Percentiles rank a stretch among this genome's conserved stretches.
Conservation (phyloP, 2,797 vertebrate genomes). For the Ataeniobius toweri region DNA sequence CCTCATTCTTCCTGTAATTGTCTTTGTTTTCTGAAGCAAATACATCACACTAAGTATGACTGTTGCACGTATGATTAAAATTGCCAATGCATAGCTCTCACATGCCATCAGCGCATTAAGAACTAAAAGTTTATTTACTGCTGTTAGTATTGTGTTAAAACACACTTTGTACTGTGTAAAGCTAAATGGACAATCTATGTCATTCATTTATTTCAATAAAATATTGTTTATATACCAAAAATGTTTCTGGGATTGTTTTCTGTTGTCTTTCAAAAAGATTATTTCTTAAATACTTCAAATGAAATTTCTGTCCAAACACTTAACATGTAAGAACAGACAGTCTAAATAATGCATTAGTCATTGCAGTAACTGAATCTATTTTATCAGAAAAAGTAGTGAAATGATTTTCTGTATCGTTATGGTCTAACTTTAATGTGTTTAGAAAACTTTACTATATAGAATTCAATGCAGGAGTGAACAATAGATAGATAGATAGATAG, state of each 20-base stretch:
- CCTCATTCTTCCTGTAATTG: slow-evolving; percentile 19
- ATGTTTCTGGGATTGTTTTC: not conserved
- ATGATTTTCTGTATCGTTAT: not conserved
- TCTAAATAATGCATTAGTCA: too few species aligned
- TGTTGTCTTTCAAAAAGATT: not conserved
- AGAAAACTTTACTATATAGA: not conserved
- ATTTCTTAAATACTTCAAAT: too few species aligned
- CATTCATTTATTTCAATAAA: not conserved
- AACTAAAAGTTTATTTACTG: slow-evolving; percentile 6
- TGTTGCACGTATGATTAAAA: slow-evolving; percentile 30
- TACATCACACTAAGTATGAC: slow-evolving; percentile 36
- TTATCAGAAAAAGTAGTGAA: too few species aligned
- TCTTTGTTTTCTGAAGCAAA: slow-evolving; percentile 11
- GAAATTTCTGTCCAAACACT: too few species aligned
- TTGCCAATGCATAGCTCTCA: slow-evolving; percentile 34
- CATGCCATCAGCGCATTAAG: slow-evolving; percentile 17
- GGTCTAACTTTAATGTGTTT: not conserved
- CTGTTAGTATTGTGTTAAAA: slow-evolving; percentile 1
- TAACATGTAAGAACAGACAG: too few species aligned
- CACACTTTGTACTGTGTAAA: slow-evolving; percentile 36
- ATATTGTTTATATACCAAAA: not conserved
- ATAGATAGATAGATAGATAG: too few species aligned
- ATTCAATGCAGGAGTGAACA: not conserved
- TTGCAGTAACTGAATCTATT: too few species aligned
- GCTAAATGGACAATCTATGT: not conserved